These are phyloP conservation scores for Camptogramma bilineatum DNA, from an alignment of 2,888 invertebrate species.

Conservation along the genomic window DNA sequence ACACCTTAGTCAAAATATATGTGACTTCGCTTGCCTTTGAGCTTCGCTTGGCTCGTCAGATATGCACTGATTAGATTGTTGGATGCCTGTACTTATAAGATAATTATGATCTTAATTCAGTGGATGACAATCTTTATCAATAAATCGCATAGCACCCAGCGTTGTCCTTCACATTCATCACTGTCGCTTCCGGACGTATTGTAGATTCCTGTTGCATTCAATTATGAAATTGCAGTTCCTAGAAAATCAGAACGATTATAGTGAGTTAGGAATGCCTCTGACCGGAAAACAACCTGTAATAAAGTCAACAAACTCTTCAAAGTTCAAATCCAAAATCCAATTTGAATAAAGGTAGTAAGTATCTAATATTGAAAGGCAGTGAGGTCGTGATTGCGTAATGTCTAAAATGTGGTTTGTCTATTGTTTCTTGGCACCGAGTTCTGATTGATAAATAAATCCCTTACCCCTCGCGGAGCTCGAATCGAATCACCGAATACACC, in stretches of 20 bases:
- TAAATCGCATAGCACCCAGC: slow-evolving; percentile 7
- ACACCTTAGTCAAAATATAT: too few relatives aligned
- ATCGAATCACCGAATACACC: slow-evolving; percentile 53
- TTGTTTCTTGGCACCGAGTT: slow-evolving; percentile 14
- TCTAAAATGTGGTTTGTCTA: slow-evolving; percentile 21
- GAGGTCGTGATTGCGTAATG: slow-evolving; percentile 22
- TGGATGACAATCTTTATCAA: slow-evolving; percentile 6
- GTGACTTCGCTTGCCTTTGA: too few relatives aligned
- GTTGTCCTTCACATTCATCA: slow-evolving; percentile 14
- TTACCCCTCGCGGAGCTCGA: slow-evolving; percentile 41
- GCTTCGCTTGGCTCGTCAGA: too few relatives aligned
- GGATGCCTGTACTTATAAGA: background rate
- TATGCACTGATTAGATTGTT: background rate
- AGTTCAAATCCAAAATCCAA: slow-evolving; percentile 21
- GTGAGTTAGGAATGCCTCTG: background rate
- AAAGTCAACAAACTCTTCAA: slow-evolving; percentile 14
- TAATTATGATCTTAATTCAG: background rate
- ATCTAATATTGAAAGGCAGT: background rate
- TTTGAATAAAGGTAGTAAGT: slow-evolving; percentile 2
- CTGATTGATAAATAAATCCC: slow-evolving; percentile 24
- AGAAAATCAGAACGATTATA: background rate
- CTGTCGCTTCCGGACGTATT: slow-evolving; percentile 19
- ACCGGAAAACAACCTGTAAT: background rate
- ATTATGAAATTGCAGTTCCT: background rate
- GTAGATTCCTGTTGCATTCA: slow-evolving; percentile 4